These are phyloP conservation scores for Zaprionus camerounensis DNA, from an alignment of 1,140 invertebrate species.

Conservation along the genomic window DNA sequence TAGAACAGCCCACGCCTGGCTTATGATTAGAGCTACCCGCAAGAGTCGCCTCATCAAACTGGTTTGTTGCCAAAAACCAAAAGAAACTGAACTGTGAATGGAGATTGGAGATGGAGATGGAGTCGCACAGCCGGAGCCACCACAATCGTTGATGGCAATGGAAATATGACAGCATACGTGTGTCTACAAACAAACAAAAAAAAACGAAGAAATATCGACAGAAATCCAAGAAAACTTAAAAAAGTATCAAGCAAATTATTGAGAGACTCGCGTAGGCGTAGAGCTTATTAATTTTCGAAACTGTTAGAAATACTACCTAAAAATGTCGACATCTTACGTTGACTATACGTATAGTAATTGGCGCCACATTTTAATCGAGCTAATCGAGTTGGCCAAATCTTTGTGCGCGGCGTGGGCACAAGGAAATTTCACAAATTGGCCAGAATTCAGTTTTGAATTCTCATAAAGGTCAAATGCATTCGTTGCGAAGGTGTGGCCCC, in stretches of 20 bases:
- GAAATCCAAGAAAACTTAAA: constrained; percentile 22
- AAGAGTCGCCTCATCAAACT: constrained; percentile 49
- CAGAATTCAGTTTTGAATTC: constrained; percentile 46
- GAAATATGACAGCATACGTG: constrained; percentile 76
- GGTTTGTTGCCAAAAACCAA: constrained; percentile 49
- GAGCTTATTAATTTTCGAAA: constrained; percentile 69
- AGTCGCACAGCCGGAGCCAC: constrained; percentile 3
- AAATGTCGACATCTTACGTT: constrained; percentile 10
- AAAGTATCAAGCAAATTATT: constrained; percentile 48
- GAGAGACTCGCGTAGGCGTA: constrained; percentile 53
- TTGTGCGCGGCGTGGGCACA: constrained; percentile 18
- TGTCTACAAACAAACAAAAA: constrained; percentile 52
- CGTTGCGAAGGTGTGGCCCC: constrained; percentile 52
- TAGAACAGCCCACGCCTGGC: constrained; percentile 67
- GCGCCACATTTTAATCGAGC: constrained; percentile 47
- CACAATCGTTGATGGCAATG: constrained; percentile 42
- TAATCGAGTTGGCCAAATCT: constrained; percentile 39
- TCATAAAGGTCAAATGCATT: constrained; percentile 65
- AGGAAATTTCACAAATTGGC: constrained; percentile 52
- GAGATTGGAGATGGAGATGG: constrained; percentile 30
- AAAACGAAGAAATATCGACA: constrained; percentile 17
- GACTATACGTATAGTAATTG: constrained; percentile 22
- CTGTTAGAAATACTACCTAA: constrained; percentile 39
- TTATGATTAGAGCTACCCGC: constrained; percentile 45
- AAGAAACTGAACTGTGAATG: constrained; percentile 17